Base-by-base conservation (phyloP, 2,888 invertebrate species). In the Steromphala cineraria region DNA sequence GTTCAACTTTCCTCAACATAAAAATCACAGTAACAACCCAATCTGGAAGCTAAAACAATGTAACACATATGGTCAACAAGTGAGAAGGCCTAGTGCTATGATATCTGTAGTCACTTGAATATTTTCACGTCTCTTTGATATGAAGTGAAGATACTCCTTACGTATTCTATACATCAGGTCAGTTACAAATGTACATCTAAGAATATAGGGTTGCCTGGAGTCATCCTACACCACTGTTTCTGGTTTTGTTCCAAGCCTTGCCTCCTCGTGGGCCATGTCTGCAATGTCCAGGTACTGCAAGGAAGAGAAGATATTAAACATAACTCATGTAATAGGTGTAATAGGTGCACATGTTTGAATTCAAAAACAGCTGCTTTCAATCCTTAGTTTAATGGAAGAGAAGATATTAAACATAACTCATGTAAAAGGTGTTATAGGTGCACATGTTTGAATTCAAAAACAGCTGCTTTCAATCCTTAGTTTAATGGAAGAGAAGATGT, bases 251-350 rank as follows among this genome's bases (percentile, higher is more conserved):
- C 93, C 93, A 75, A 93, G 86, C 71, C 91, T 91, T 1, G 92
- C 93, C 83, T 93, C 93, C 80, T 90, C 89, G 76, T 91, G 89
- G 15, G 90, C 88, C 90, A 92, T 91, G 28, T 92, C 91, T 21
- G 89, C 89, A 79, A 91, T 86, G 78, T 93, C 92, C 31, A 92
- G 75, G 55, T 92, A 91, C 92, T 93, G 88, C 17, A 87, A 87
- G 36, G 62, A 79, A 76, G 74, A 80, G 55, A 80, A 40, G 13
- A 53, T 75, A 21, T 81, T 5, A 17, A 21, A 67, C 13, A 36
- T 19, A 28, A 31, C 17, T 8, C 15, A 46, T 75, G 24, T 21
- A 46, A 10, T 46, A 46, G 13, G 1, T 46, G 13, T 10, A 46
- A 13, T 46, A 46, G 46, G 46, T 46, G 46, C 46, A 46, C 13